phyloP scores from a whole-genome alignment of 2,888 invertebrate genomes.

The Stramonita haemastoma region DNA sequence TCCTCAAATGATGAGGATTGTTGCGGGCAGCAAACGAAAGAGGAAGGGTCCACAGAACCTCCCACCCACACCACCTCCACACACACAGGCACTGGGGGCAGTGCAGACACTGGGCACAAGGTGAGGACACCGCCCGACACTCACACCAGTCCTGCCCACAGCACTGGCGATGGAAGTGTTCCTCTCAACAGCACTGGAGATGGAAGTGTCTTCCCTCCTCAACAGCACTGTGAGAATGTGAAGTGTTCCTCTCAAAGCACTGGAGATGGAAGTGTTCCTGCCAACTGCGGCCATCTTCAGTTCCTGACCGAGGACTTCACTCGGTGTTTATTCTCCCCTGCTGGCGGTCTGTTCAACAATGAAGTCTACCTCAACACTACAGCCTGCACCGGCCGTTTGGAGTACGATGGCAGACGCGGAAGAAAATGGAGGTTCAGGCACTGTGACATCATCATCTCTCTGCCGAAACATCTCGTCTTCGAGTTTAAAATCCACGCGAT shows the following conservation, averaged over 20 bases:
- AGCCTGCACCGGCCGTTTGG: background rate
- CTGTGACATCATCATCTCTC: background rate
- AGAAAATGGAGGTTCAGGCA: background rate
- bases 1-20: too few relatives aligned
- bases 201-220: too few relatives aligned
- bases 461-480: background rate
- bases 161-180: too few relatives aligned
- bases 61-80: too few relatives aligned
- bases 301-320: background rate
- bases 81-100: too few relatives aligned
- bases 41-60: too few relatives aligned
- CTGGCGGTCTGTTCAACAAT: background rate
- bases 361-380: background rate
- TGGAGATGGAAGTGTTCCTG: background rate
- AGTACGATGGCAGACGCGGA: background rate
- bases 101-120: too few relatives aligned
- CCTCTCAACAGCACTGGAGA: background rate
- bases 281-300: background rate
- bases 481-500: background rate
- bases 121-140: too few relatives aligned
- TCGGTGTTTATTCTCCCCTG: background rate
- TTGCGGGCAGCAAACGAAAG: too few relatives aligned
- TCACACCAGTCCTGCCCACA: too few relatives aligned
- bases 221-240: too few relatives aligned
- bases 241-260: too few relatives aligned